A percentile compares a stretch with the other conserved stretches of the same genome.
Evolutionary conservation across 2,888 invertebrate species (phyloP).

Genomic region (Diarsia brunnea): DNA sequence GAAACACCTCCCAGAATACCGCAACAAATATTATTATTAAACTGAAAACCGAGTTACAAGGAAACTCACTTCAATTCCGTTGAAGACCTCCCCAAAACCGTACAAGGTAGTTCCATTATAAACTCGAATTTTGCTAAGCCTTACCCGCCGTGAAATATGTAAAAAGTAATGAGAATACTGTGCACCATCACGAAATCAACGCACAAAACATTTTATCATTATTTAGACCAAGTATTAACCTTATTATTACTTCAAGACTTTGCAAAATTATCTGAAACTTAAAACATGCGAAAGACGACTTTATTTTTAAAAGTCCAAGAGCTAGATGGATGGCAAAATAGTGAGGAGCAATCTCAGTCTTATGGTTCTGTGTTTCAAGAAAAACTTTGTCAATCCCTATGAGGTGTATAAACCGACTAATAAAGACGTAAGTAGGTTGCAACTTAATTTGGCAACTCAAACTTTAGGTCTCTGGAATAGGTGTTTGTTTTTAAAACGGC

Average conservation of each 20-base stretch:
- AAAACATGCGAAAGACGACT: conserved; percentile 54
- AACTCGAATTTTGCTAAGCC: conserved; percentile 65
- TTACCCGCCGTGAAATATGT: conserved; percentile 65
- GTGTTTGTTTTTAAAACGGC: conserved; percentile 60
- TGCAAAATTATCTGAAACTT: conserved; percentile 36
- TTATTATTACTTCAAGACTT: conserved; percentile 71
- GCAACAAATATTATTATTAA: conserved; percentile 66
- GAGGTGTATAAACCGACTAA: conserved; percentile 61
- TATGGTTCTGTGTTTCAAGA: conserved; percentile 57
- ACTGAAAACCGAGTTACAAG: conserved; percentile 65
- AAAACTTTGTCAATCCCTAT: conserved; percentile 67
- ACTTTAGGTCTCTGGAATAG: conserved; percentile 64
- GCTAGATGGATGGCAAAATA: conserved; percentile 30
- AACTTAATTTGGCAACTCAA: conserved; percentile 65
- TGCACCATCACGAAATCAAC: conserved; percentile 72
- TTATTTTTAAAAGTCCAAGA: conserved; percentile 5
- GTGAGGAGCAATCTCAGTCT: conserved; percentile 57
- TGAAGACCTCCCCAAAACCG: conserved; percentile 62
- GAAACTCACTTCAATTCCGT: conserved; percentile 67
- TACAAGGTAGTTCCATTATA: conserved; percentile 69
- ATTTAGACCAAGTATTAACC: conserved; percentile 72
- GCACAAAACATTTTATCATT: conserved; percentile 75
- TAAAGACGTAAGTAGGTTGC: conserved; percentile 64
- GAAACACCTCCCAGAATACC: conserved; percentile 46
- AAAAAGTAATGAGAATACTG: conserved; percentile 73